A percentile compares a stretch with the other conserved stretches of the same genome.
Conservation (phyloP, 2,797 vertebrate species). For the Sorex maritimensis region DNA sequence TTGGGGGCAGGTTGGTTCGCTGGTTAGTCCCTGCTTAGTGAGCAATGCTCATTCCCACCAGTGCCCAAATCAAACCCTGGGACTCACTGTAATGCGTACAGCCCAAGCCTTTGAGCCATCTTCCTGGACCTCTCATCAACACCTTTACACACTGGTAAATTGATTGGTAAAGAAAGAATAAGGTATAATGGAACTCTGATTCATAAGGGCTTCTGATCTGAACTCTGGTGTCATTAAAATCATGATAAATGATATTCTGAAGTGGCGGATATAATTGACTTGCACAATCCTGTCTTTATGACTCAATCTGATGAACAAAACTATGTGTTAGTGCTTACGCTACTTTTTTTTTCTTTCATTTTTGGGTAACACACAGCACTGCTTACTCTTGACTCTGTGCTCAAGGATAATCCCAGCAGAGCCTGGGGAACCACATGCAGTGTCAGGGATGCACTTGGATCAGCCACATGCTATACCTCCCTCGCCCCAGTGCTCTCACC, state of each 20-base stretch:
- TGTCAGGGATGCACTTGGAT: too few species aligned
- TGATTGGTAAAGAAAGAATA: not conserved
- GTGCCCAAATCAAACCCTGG: too few species aligned
- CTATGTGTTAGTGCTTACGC: not conserved
- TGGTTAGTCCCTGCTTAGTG: too few species aligned
- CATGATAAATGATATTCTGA: not conserved
- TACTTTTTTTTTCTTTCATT: too few species aligned
- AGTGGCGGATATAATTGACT: conserved; percentile 18
- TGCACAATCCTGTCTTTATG: not conserved
- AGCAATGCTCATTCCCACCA: too few species aligned
- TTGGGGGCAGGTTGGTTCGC: too few species aligned
- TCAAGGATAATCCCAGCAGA: too few species aligned
- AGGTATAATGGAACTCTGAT: not conserved
- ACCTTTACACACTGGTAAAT: not conserved
- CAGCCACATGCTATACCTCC: too few species aligned
- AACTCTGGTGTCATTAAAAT: not conserved
- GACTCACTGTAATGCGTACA: too few species aligned
- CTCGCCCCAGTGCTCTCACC: not conserved
- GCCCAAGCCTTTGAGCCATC: too few species aligned
- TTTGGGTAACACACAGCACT: not conserved
- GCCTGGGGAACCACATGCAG: too few species aligned
- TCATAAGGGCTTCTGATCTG: conserved; percentile 17
- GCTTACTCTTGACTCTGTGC: too few species aligned
- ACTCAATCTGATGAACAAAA: not conserved
- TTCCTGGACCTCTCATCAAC: not conserved